Conservation (phyloP, 2,888 invertebrate species). For the Gymnocheta viridis region DNA sequence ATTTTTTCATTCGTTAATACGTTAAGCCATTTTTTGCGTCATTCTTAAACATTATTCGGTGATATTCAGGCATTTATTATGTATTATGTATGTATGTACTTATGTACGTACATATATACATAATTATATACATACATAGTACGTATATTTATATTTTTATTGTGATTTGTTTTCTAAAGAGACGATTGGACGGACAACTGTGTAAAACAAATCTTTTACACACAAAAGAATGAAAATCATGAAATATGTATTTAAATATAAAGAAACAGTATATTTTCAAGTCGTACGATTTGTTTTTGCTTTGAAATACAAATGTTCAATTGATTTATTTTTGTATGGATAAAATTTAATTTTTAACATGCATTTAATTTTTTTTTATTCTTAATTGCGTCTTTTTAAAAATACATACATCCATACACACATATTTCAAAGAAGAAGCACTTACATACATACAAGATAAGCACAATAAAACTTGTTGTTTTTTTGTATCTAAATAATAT, state of each 20-base stretch:
- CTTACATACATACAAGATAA: constrained; percentile 10
- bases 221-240: neutral
- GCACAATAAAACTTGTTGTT: constrained; percentile 18
- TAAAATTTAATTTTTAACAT: constrained; percentile 3
- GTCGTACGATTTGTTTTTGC: neutral
- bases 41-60: neutral
- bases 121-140: neutral
- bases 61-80: no score
- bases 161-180: constrained; percentile 16
- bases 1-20: constrained; percentile 7
- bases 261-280: neutral
- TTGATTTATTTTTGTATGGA: constrained; percentile 30
- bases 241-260: neutral
- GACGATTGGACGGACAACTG: constrained; percentile 3
- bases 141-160: constrained; percentile 15
- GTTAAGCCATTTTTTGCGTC: constrained; percentile 1
- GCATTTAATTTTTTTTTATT: constrained; percentile 3
- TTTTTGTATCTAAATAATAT: constrained; percentile 8
- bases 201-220: neutral
- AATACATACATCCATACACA: neutral
- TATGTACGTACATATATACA: neutral
- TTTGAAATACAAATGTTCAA: constrained; percentile 14
- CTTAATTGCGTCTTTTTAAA: constrained; percentile 24
- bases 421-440: neutral
- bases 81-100: neutral